Conservation (phyloP, 2,888 invertebrate species). For the Phortica okadai region DNA sequence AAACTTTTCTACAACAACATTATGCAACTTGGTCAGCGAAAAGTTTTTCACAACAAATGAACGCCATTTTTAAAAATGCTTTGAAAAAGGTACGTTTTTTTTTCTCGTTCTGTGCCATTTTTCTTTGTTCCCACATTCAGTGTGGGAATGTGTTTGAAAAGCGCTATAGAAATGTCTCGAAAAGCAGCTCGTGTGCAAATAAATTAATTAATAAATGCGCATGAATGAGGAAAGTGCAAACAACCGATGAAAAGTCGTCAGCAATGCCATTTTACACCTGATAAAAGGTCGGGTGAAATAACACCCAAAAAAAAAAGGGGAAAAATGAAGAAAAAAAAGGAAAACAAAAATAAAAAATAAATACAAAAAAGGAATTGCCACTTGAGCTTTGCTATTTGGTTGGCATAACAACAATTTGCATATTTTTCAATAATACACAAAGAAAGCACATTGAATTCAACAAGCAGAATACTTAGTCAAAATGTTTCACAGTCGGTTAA, state of each 20-base stretch:
- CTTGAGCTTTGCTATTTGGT: neutral
- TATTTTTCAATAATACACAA: constrained; percentile 2
- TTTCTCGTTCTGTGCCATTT: neutral
- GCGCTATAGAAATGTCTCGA: constrained; percentile 18
- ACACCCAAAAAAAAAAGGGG: neutral
- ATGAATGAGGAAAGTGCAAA: neutral
- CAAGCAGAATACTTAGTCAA: neutral
- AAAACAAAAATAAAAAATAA: neutral
- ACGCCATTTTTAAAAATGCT: neutral
- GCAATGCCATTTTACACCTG: neutral
- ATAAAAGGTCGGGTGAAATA: neutral
- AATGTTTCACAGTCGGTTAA: neutral
- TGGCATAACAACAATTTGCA: neutral
- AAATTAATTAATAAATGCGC: constrained; percentile 29
- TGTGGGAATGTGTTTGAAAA: neutral
- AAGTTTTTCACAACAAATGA: neutral
- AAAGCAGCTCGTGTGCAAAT: constrained; percentile 12
- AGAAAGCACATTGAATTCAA: neutral
- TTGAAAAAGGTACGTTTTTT: neutral
- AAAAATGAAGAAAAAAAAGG: neutral
- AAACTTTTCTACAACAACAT: neutral
- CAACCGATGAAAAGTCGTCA: neutral
- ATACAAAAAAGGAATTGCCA: neutral
- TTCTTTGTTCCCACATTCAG: neutral
- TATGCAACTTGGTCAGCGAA: neutral